Base-by-base conservation (phyloP, 2,797 vertebrate species). In the Brachyrhaphis roseni region DNA sequence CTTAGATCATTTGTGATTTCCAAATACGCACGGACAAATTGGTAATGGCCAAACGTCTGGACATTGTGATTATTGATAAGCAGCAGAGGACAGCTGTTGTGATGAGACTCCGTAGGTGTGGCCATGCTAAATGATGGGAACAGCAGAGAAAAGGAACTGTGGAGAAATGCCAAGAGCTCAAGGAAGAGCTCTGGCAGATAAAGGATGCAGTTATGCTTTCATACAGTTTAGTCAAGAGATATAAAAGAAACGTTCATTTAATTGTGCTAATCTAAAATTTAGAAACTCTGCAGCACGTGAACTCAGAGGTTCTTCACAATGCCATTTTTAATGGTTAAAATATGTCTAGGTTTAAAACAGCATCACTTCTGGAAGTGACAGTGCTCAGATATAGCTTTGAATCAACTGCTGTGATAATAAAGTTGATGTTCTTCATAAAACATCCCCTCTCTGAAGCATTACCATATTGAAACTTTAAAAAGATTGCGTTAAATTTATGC, bases 361-460 rank as follows among this genome's bases (percentile, higher is more conserved):
- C 46, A 28, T 53, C 26, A 55, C 41, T 23, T 53, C 15, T 13
- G n/a, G 36, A 36, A 31, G n/a, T 55, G 53, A 36, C 41, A 46
- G 39, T 34, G 28, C 41, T 57, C 36, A 45, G 51, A 72, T 59
- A 43, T 45, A 26, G 34, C 34, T 72, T 72, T 34, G 41, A 45
- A n/a, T 78, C 51, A 57, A 41, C 68, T 72, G 41, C 68, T 72
- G 41, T 47, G 53, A 78, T 78, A 23, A 26, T 72, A 55, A 55
- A 72, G 57, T 72, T 78, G 66, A 71, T 57, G n/a, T 31, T 57
- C 68, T 31, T 71, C 43, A 45, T 59, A 59, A 47, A 74, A 8
- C n/a, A 47, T 47, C 36, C 28, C 43, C 26, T 49, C 43, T 36
- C 26, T 41, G 15, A 51, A 74, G 23, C 57, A 31, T 47, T 31